A percentile compares a stretch with the other conserved stretches of the same genome.
Evolutionary conservation across 2,113 vertebrate species (phyloP).

Genomic region (Gnathochromis pfefferi): DNA sequence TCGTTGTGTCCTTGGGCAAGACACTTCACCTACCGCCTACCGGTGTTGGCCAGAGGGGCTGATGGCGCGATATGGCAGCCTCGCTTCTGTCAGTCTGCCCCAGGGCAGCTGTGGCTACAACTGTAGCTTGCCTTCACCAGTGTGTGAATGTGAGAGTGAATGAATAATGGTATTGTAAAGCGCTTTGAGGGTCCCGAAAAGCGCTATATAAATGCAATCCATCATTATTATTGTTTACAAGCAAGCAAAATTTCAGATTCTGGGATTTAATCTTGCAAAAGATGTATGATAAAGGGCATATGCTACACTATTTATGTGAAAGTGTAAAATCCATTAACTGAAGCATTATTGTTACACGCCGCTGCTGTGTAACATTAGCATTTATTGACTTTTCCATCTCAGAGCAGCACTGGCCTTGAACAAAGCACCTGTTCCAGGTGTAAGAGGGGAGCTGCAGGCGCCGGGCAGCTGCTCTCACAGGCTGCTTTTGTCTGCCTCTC

Average conservation of each 20-base stretch:
- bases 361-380: background rate
- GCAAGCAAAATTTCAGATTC: background rate
- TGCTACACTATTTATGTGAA: background rate
- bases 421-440: slow-evolving; percentile 14
- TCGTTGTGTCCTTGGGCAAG: too few relatives aligned
- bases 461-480: slow-evolving; percentile 3
- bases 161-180: too few relatives aligned
- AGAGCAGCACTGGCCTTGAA: slow-evolving; percentile 1
- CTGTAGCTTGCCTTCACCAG: too few relatives aligned
- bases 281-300: background rate
- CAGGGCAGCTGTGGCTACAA: too few relatives aligned
- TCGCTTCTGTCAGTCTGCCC: too few relatives aligned
- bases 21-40: too few relatives aligned
- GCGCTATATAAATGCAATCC: too few relatives aligned
- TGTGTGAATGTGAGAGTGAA: too few relatives aligned
- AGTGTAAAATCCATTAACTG: background rate
- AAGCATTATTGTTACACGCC: background rate
- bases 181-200: fast-evolving
- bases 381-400: slow-evolving; percentile 8
- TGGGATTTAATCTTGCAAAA: background rate
- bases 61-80: too few relatives aligned
- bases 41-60: too few relatives aligned
- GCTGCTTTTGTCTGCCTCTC: background rate
- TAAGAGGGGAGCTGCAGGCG: background rate
- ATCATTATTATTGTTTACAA: background rate